A percentile compares a stretch with the other conserved stretches of the same genome.
These are phyloP conservation scores for Polypterus bichir DNA, from an alignment of 2,113 vertebrate species.

Conservation along the genomic window DNA sequence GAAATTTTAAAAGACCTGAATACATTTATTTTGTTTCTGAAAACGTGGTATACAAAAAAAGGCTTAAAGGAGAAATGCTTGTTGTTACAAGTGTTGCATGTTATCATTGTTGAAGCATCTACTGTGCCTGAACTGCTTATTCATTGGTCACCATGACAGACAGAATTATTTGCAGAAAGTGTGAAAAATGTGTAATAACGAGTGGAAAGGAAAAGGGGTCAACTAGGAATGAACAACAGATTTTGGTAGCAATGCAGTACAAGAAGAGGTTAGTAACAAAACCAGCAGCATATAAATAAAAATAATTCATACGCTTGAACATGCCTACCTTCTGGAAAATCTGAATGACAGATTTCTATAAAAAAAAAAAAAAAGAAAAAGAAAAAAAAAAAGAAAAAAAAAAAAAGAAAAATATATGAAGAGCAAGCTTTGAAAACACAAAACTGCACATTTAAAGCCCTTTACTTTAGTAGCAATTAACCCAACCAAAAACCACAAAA, in stretches of 20 bases:
- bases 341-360: slow-evolving; percentile 92
- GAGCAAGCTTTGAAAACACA: slow-evolving; percentile 25
- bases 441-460: background rate
- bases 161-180: slow-evolving; percentile 5
- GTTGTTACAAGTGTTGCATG: no score
- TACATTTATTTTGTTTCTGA: no score
- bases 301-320: slow-evolving; percentile 24
- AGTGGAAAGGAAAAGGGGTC: slow-evolving; percentile 18
- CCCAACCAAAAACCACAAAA: no score
- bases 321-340: slow-evolving; percentile 84
- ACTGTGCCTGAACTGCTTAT: no score
- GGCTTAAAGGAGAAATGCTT: no score
- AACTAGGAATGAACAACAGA: slow-evolving; percentile 6
- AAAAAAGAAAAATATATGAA: slow-evolving; percentile 45
- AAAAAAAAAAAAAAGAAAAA: slow-evolving; percentile 62
- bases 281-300: background rate
- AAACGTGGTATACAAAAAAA: no score
- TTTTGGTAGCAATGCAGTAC: background rate
- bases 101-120: no score
- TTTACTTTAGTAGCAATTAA: no score
- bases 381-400: slow-evolving; percentile 38
- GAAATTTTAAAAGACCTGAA: no score
- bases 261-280: background rate
- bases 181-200: slow-evolving; percentile 9
- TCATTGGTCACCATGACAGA: background rate